Conservation (phyloP, 1,140 invertebrate species). For the Mamestra configurata region DNA sequence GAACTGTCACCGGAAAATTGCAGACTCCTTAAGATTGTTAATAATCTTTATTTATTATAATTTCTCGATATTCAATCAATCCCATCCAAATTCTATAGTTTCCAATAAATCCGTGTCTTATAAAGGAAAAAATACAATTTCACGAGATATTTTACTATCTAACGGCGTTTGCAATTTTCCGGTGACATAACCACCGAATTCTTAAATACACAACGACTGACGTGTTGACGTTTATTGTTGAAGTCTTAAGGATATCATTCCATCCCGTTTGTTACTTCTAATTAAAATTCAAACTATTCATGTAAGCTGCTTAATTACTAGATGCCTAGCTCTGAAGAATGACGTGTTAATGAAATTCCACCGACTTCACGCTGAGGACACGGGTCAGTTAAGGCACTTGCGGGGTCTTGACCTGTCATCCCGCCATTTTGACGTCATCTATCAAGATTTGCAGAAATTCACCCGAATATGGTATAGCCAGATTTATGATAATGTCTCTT, state of each 20-base stretch:
- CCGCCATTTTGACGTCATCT: not conserved
- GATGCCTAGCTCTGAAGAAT: not conserved
- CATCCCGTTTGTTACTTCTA: not conserved
- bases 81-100: no score
- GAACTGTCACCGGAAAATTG: no score
- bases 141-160: no score
- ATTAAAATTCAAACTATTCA: conserved; percentile 11
- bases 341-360: conserved; percentile 37
- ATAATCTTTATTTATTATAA: no score
- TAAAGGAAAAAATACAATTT: no score
- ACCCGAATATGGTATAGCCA: not conserved
- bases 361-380: not conserved
- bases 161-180: no score
- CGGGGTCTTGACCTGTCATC: not conserved
- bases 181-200: no score
- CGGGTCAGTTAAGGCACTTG: not conserved
- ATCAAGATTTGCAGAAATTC: conserved; percentile 25
- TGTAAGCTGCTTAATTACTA: conserved; percentile 23
- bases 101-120: no score
- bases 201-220: no score
- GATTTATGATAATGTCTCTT: conserved; percentile 12
- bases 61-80: no score
- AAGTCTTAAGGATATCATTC: conserved; percentile 5
- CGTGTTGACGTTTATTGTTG: not conserved
- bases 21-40: no score